Evolutionary conservation across 2,797 vertebrate genomes (phyloP).

Genomic region (Rhabdophis nuchalis): DNA sequence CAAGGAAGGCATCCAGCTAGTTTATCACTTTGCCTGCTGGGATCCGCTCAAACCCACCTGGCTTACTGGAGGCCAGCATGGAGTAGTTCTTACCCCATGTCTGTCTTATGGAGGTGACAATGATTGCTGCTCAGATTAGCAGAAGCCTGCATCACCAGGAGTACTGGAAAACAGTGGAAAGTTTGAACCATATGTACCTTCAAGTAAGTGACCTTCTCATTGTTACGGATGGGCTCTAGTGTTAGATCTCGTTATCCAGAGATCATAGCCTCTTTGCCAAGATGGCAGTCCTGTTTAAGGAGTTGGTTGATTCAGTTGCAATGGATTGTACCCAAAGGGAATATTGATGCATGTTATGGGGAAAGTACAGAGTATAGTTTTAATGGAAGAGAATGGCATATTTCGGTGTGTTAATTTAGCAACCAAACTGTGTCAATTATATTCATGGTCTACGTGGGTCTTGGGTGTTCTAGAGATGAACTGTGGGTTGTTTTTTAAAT

Average conservation of each 20-base stretch:
- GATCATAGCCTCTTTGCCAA: background rate
- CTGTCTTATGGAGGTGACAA: conserved; percentile 2
- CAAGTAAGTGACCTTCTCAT: conserved; percentile 76
- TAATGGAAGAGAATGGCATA: background rate
- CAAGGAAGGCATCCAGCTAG: conserved; percentile 66
- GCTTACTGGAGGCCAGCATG: background rate
- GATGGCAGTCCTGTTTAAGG: background rate
- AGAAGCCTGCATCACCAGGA: background rate
- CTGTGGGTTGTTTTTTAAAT: background rate
- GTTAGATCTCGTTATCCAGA: background rate
- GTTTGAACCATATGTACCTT: conserved; percentile 80
- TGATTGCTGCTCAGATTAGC: conserved; percentile 8
- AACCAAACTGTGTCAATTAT: background rate
- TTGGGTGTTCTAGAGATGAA: background rate
- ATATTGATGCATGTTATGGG: background rate
- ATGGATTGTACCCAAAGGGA: background rate
- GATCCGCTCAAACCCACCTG: conserved; percentile 22
- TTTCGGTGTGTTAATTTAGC: background rate
- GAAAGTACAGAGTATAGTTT: background rate
- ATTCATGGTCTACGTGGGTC: background rate
- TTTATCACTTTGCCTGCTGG: conserved; percentile 47
- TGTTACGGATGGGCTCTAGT: background rate
- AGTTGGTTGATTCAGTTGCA: background rate
- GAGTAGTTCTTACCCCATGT: background rate
- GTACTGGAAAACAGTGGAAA: conserved; percentile 70